These are phyloP conservation scores for Pundamilia nyererei DNA, from an alignment of 2,113 vertebrate species.

Conservation along the genomic window DNA sequence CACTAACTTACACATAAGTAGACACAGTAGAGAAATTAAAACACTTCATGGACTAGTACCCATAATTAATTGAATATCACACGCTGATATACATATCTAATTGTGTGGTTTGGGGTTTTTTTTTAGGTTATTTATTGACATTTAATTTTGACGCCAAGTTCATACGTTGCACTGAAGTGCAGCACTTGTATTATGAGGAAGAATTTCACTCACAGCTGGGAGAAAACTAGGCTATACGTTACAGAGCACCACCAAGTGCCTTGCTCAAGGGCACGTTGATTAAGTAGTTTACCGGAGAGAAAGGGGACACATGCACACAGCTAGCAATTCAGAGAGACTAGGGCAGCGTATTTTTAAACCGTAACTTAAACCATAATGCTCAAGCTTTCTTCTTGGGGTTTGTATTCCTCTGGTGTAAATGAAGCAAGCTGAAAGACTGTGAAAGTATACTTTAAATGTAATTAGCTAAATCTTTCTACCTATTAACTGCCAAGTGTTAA, in stretches of 20 bases:
- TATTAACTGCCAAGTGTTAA: slow-evolving; percentile 11
- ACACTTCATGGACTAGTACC: neutral
- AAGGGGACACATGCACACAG: neutral
- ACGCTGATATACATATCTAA: neutral
- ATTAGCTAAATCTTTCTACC: neutral
- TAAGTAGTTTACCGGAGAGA: neutral
- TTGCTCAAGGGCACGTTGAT: neutral
- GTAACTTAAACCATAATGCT: neutral
- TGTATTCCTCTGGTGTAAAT: neutral
- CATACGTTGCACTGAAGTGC: neutral
- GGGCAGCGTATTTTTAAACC: neutral
- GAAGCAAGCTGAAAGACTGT: slow-evolving; percentile 43
- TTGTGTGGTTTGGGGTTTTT: neutral
- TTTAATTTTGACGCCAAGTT: neutral
- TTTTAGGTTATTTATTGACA: neutral
- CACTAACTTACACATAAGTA: neutral
- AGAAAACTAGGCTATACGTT: neutral
- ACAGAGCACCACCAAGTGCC: slow-evolving; percentile 28
- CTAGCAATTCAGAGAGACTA: neutral
- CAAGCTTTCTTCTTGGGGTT: neutral
- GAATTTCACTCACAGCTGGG: neutral
- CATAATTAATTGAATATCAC: neutral
- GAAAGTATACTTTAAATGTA: slow-evolving; percentile 26
- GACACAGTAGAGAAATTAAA: neutral
- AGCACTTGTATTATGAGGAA: neutral